These are phyloP conservation scores for Drosophila busckii DNA, from an alignment of 1,140 invertebrate genomes.

Conservation along the genomic window DNA sequence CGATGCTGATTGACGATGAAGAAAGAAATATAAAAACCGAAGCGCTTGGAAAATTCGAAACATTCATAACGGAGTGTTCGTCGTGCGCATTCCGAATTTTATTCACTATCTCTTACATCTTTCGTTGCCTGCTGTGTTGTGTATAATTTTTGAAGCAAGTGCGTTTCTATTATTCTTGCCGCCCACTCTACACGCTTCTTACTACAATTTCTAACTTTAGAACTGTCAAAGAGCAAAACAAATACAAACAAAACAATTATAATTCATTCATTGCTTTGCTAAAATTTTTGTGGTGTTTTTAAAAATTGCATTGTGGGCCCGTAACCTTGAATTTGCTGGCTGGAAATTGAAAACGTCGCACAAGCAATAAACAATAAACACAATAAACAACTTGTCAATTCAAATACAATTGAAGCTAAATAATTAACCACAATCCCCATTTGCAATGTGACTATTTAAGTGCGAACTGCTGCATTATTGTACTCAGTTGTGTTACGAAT, in stretches of 20 bases:
- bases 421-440: slow-evolving; percentile 8
- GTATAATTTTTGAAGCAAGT: slow-evolving; percentile 33
- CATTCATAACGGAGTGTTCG: slow-evolving; percentile 60
- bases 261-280: slow-evolving; percentile 43
- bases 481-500: slow-evolving; percentile 37
- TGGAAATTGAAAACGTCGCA: slow-evolving; percentile 41
- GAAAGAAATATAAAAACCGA: slow-evolving; percentile 68
- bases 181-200: slow-evolving; percentile 26
- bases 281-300: slow-evolving; percentile 40
- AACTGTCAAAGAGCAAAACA: slow-evolving; percentile 15
- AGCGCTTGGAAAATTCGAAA: slow-evolving; percentile 43
- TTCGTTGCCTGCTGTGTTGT: slow-evolving; percentile 63
- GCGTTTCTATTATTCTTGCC: slow-evolving; percentile 25
- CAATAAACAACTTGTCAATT: slow-evolving; percentile 41
- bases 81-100: no score
- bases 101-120: slow-evolving; percentile 49
- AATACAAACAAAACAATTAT: background rate
- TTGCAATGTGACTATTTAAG: slow-evolving; percentile 69
- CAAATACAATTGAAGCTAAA: slow-evolving; percentile 4
- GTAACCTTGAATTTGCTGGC: slow-evolving; percentile 45
- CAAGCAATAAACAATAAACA: slow-evolving; percentile 6
- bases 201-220: slow-evolving; percentile 20
- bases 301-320: slow-evolving; percentile 29
- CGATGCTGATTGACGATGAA: slow-evolving; percentile 18
- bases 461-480: slow-evolving; percentile 34